Percentiles rank a stretch among this genome's conserved stretches.
Evolutionary conservation across 1,140 invertebrate genomes (phyloP).

Genomic region (Drosophila sp.): DNA sequence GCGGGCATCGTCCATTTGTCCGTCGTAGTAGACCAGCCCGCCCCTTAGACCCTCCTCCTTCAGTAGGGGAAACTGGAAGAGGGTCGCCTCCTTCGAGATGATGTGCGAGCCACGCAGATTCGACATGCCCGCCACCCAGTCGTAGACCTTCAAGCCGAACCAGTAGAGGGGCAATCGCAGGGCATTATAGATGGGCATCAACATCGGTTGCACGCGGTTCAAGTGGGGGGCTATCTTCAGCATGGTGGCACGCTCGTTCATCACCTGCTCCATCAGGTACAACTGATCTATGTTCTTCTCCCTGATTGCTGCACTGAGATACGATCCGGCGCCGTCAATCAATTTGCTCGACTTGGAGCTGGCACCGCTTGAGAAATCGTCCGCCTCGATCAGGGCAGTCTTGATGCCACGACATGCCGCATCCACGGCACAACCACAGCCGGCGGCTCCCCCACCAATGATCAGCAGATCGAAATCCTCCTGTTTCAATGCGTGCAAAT

Average conservation of each 20-base stretch:
- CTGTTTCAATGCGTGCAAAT: constrained; percentile 31
- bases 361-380: constrained; percentile 53
- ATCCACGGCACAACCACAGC: constrained; percentile 88
- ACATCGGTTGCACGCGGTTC: constrained; percentile 65
- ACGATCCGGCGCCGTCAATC: constrained; percentile 50
- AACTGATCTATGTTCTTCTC: constrained; percentile 48
- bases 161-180: constrained; percentile 45
- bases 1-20: constrained; percentile 60
- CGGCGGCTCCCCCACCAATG: constrained; percentile 97
- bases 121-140: constrained; percentile 47
- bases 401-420: constrained; percentile 54
- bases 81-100: constrained; percentile 30
- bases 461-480: constrained; percentile 94
- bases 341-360: constrained; percentile 61
- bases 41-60: constrained; percentile 42
- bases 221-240: constrained; percentile 59
- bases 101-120: constrained; percentile 58
- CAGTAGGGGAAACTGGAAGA: constrained; percentile 57
- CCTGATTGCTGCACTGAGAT: constrained; percentile 33
- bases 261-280: constrained; percentile 46
- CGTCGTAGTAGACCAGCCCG: constrained; percentile 64
- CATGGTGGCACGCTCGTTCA: constrained; percentile 54
- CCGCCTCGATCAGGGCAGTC: constrained; percentile 57
- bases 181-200: constrained; percentile 58
- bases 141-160: constrained; percentile 61